phyloP scores from a whole-genome alignment of 2,113 vertebrate genomes.

The Acrocephalus kingi region DNA sequence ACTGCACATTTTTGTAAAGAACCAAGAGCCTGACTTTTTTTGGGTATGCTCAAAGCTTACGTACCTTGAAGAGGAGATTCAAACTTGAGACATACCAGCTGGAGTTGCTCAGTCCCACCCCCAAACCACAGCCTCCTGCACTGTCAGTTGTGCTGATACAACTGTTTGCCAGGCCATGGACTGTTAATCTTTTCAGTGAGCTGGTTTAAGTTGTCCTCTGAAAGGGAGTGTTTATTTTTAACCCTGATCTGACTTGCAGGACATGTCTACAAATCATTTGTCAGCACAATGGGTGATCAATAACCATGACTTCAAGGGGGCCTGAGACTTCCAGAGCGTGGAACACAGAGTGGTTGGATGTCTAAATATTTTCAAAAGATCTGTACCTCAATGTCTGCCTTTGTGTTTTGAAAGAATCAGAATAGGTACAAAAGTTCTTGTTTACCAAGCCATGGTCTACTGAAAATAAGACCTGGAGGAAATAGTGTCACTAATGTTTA shows the following conservation, averaged over 20 bases:
- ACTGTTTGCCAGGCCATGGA: background rate
- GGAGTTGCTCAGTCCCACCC: background rate
- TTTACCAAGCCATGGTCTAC: background rate
- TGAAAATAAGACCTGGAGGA: background rate
- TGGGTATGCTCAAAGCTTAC: background rate
- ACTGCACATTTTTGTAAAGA: background rate
- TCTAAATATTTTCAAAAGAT: background rate
- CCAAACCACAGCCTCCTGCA: background rate
- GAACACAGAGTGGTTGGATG: background rate
- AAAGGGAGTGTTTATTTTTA: slow-evolving; percentile 37
- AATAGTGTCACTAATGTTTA: background rate
- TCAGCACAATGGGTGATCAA: background rate
- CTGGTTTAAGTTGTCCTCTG: slow-evolving; percentile 13
- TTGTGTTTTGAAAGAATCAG: background rate
- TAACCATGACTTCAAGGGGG: background rate
- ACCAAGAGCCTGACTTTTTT: background rate
- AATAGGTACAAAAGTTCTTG: background rate
- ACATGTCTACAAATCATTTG: slow-evolving; percentile 1
- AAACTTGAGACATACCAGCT: background rate
- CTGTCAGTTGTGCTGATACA: slow-evolving; percentile 22
- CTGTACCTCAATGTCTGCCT: background rate
- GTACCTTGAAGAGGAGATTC: background rate
- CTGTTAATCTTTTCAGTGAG: slow-evolving; percentile 11
- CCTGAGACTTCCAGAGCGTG: background rate
- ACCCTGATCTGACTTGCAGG: background rate